A percentile compares a stretch with the other conserved stretches of the same genome.
Evolutionary conservation across 2,888 invertebrate species (phyloP).

Genomic region (Volucella inanis): DNA sequence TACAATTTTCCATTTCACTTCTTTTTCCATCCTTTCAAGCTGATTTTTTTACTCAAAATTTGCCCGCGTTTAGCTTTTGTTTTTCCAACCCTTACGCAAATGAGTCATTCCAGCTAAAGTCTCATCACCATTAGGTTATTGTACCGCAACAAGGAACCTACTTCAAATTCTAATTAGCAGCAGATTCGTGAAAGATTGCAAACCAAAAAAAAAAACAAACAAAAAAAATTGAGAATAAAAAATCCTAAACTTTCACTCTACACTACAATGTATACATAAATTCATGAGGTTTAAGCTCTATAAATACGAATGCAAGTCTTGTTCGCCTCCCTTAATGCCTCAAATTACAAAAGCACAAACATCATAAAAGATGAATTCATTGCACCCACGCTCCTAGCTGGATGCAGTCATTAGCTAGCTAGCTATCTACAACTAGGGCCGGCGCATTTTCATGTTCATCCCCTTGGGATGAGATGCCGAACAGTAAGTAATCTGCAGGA

Average conservation of each 20-base stretch:
- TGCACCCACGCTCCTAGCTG: slow-evolving; percentile 42
- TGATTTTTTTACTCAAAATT: neutral
- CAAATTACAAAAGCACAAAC: slow-evolving; percentile 45
- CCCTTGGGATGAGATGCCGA: neutral
- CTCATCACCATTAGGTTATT: slow-evolving; percentile 65
- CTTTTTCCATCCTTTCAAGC: neutral
- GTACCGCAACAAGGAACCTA: slow-evolving; percentile 66
- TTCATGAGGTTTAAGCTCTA: slow-evolving; percentile 43
- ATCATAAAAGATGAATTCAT: slow-evolving; percentile 63
- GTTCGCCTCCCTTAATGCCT: slow-evolving; percentile 56
- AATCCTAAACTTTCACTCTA: slow-evolving; percentile 3
- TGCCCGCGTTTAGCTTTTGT: neutral
- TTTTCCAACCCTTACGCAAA: slow-evolving; percentile 5
- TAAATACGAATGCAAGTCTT: slow-evolving; percentile 20
- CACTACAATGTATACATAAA: slow-evolving; percentile 11
- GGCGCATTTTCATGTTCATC: slow-evolving; percentile 46
- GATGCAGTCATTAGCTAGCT: slow-evolving; percentile 52
- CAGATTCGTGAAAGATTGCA: slow-evolving; percentile 19
- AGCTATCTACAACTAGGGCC: neutral
- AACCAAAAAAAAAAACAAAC: neutral
- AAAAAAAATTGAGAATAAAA: slow-evolving; percentile 49
- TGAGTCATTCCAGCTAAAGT: slow-evolving; percentile 39
- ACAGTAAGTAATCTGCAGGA: slow-evolving; percentile 34
- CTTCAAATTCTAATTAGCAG: slow-evolving; percentile 68
- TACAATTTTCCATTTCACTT: too few species aligned